These are phyloP conservation scores for Porites cylindrica DNA, from an alignment of 92 coral and sea anemone species.

Conservation along the genomic window DNA sequence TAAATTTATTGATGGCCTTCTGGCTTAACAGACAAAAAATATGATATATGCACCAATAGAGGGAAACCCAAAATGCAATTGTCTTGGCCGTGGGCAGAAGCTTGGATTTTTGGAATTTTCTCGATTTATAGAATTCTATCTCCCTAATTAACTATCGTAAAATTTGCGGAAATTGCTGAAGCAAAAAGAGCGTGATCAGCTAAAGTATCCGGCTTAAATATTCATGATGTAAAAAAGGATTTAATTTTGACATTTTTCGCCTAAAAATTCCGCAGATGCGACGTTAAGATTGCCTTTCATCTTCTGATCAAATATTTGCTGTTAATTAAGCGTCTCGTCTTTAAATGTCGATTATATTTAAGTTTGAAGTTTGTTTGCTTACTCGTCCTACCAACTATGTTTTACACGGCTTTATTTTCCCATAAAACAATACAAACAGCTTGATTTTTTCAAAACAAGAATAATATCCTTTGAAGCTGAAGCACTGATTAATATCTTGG, in stretches of 20 bases:
- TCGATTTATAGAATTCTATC: slow-evolving; percentile 38
- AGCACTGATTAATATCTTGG: slow-evolving; percentile 1
- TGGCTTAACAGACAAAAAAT: slow-evolving; percentile 10
- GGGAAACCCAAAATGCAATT: slow-evolving; percentile 17
- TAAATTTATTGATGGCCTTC: slow-evolving; percentile 21
- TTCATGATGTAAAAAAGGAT: slow-evolving; percentile 53
- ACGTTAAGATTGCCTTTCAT: slow-evolving; percentile 18
- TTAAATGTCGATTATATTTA: slow-evolving; percentile 27
- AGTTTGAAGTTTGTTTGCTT: slow-evolving; percentile 58
- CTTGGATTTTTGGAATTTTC: slow-evolving; percentile 15
- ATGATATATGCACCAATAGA: slow-evolving; percentile 9
- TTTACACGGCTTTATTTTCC: slow-evolving; percentile 49
- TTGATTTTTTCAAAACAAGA: slow-evolving; percentile 28
- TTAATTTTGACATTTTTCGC: slow-evolving; percentile 27
- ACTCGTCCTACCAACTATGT: slow-evolving; percentile 31
- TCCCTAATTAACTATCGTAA: slow-evolving; percentile 36
- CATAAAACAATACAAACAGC: slow-evolving; percentile 42
- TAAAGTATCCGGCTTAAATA: slow-evolving; percentile 61
- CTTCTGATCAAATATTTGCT: slow-evolving; percentile 44
- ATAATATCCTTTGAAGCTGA: neutral
- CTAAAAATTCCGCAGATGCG: slow-evolving; percentile 32
- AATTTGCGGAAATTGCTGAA: slow-evolving; percentile 54
- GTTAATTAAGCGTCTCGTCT: neutral
- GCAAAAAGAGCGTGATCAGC: slow-evolving; percentile 45
- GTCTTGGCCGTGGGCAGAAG: slow-evolving; percentile 16